Evolutionary conservation across 2,797 vertebrate genomes (phyloP).

Genomic region (Novumbra hubbsi): DNA sequence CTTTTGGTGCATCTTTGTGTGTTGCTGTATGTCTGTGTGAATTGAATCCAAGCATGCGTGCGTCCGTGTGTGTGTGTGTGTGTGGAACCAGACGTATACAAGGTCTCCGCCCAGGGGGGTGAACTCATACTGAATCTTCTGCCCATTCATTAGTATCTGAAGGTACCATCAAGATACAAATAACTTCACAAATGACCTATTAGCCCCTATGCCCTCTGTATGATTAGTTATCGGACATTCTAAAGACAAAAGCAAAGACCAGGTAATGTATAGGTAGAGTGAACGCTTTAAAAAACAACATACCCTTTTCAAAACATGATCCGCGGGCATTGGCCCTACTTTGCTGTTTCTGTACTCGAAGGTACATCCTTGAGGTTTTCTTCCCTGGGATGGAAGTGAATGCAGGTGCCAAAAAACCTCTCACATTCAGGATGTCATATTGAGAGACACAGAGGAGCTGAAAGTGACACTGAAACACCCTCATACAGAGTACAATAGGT

Average conservation of each 20-base stretch:
- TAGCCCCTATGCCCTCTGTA: neutral
- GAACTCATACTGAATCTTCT: neutral
- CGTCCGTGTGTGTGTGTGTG: neutral
- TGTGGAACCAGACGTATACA: neutral
- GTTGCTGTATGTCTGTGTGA: neutral
- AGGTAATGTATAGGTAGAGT: neutral
- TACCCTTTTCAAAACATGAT: neutral
- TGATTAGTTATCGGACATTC: neutral
- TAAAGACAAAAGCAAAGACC: neutral
- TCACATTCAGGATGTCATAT: neutral
- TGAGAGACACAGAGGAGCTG: neutral
- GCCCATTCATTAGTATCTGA: neutral
- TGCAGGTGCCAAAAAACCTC: neutral
- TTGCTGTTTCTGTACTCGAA: neutral
- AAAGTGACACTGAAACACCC: neutral
- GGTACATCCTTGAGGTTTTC: neutral
- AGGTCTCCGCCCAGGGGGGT: neutral
- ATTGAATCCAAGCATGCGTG: neutral
- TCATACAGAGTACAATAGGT: neutral
- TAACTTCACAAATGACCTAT: neutral
- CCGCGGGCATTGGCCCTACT: neutral
- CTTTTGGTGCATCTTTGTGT: neutral
- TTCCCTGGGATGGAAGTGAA: neutral
- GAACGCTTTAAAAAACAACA: neutral
- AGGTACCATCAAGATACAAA: neutral